These are phyloP conservation scores for Chaetops frenatus DNA, from an alignment of 2,113 vertebrate species.

Conservation along the genomic window DNA sequence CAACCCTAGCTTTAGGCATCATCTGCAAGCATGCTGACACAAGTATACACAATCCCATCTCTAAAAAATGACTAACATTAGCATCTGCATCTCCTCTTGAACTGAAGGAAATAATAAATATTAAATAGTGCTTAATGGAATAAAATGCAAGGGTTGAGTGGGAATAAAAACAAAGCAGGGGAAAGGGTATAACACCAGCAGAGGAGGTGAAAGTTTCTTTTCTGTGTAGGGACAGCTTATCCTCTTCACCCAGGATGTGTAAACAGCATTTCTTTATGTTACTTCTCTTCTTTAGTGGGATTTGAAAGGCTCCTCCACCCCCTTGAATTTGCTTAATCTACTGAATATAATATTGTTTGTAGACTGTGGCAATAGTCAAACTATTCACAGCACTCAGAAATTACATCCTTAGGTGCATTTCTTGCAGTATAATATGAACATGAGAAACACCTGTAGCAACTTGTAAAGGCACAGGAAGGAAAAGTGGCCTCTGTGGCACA, in stretches of 20 bases:
- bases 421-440: neutral
- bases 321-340: neutral
- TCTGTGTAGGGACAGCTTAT: neutral
- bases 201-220: neutral
- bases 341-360: neutral
- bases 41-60: neutral
- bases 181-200: neutral
- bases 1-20: constrained; percentile 51
- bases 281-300: neutral
- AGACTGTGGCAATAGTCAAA: neutral
- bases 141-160: neutral
- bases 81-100: neutral
- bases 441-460: neutral
- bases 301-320: neutral
- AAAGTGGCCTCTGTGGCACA: neutral
- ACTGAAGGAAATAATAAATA: constrained; percentile 12
- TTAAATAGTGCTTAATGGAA: neutral
- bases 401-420: neutral
- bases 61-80: neutral
- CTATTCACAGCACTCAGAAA: neutral
- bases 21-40: neutral
- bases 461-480: neutral
- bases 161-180: neutral
- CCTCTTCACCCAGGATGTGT: neutral
- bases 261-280: neutral